These are phyloP conservation scores for Mimas tiliae DNA, from an alignment of 2,888 invertebrate genomes.

Conservation along the genomic window DNA sequence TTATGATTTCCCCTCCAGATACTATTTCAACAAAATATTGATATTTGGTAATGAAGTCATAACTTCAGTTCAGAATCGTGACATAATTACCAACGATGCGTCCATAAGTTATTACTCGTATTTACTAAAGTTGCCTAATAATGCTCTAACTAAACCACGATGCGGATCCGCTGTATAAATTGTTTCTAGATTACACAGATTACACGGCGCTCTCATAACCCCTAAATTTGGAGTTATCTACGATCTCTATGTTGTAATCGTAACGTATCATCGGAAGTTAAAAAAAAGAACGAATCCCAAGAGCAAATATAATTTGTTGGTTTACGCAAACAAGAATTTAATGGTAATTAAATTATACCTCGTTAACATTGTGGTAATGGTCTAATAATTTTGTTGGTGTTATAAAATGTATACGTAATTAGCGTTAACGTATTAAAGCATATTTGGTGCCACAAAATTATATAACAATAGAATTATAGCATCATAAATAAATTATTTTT, in stretches of 20 bases:
- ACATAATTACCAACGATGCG: conserved; percentile 13
- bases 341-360: conserved; percentile 8
- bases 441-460: neutral
- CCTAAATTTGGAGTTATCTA: conserved; percentile 6
- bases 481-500: neutral
- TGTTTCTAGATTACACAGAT: conserved; percentile 25
- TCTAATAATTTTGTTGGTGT: conserved; percentile 21
- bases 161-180: conserved; percentile 19
- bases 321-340: conserved; percentile 19
- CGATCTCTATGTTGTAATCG: conserved; percentile 12
- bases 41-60: neutral
- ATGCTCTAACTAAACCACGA: conserved; percentile 7
- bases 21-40: too few species aligned
- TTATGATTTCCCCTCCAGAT: too few species aligned
- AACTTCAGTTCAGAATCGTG: neutral
- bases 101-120: conserved; percentile 12
- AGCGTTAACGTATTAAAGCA: neutral
- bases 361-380: conserved; percentile 22
- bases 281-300: conserved; percentile 17
- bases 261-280: conserved; percentile 10
- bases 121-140: conserved; percentile 18
- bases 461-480: neutral
- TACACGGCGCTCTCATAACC: conserved; percentile 24
- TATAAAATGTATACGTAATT: conserved; percentile 14
- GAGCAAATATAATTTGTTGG: conserved; percentile 4